These are phyloP conservation scores for Oreamnos americanus DNA, from an alignment of 2,113 vertebrate genomes.

Conservation along the genomic window DNA sequence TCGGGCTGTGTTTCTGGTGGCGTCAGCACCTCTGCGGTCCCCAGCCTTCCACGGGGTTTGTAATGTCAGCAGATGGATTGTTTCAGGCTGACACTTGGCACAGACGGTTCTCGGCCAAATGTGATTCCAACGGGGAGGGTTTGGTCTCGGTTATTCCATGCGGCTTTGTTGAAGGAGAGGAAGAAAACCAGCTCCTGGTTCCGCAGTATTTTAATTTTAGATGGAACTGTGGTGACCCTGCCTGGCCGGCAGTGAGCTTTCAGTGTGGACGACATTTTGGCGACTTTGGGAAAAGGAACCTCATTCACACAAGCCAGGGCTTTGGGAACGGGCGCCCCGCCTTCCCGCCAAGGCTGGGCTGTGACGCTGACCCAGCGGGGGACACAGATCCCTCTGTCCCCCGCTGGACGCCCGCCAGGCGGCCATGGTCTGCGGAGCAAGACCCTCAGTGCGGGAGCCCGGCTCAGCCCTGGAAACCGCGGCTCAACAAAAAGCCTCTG, in stretches of 20 bases:
- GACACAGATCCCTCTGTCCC: conserved; percentile 58
- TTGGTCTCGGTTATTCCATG: neutral
- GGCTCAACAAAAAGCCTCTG: conserved; percentile 24
- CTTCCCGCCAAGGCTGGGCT: neutral
- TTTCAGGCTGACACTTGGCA: neutral
- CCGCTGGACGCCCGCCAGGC: neutral
- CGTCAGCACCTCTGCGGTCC: neutral
- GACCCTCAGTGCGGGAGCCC: neutral
- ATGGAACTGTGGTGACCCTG: neutral
- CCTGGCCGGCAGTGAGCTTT: neutral
- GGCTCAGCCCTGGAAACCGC: conserved; percentile 13
- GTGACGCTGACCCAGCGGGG: neutral
- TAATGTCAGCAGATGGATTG: neutral
- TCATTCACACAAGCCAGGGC: neutral
- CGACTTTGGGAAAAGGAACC: neutral
- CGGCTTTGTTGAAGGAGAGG: neutral
- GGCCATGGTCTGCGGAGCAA: neutral
- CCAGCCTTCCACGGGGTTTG: accelerated
- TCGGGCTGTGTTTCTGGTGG: accelerated
- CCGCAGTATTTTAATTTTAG: neutral
- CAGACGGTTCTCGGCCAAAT: neutral
- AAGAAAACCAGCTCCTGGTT: neutral
- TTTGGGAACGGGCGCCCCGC: neutral
- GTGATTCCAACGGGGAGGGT: neutral
- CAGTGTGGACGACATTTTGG: accelerated